A percentile compares a stretch with the other conserved stretches of the same genome.
Evolutionary conservation across 1,140 invertebrate genomes (phyloP).

Genomic region (Vanessa atalanta): DNA sequence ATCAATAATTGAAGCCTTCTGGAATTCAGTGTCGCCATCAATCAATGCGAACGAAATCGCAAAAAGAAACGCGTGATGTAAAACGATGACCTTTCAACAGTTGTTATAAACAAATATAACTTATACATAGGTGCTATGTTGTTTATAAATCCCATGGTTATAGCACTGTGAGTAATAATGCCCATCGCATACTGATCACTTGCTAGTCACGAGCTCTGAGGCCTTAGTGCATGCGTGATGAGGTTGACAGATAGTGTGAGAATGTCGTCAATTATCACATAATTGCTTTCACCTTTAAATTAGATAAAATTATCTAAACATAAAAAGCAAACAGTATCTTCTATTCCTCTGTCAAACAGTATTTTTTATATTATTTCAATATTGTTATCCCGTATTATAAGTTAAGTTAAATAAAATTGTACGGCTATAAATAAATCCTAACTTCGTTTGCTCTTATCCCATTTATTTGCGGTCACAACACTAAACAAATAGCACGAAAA

Average conservation of each 20-base stretch:
- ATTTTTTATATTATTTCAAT: no score
- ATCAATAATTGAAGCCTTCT: no score
- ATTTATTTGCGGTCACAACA: no score
- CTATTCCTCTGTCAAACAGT: no score
- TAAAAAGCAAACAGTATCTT: neutral
- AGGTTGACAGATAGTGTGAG: constrained; percentile 38
- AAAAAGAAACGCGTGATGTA: neutral
- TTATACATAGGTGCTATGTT: neutral
- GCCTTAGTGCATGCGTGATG: constrained; percentile 54
- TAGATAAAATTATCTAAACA: neutral
- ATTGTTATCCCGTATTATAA: no score
- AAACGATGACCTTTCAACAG: neutral
- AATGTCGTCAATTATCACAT: constrained; percentile 28
- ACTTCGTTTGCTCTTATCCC: no score
- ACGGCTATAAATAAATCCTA: no score
- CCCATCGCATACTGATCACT: constrained; percentile 51
- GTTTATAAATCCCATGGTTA: constrained; percentile 34
- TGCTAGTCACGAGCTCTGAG: constrained; percentile 51
- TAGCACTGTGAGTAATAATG: constrained; percentile 26
- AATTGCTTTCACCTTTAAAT: constrained; percentile 28
- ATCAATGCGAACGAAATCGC: no score
- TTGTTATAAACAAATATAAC: neutral
- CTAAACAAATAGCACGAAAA: no score
- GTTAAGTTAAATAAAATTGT: no score
- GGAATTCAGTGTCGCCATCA: no score